phyloP scores from a whole-genome alignment of 2,113 vertebrate species.

The Syrrhaptes paradoxus region DNA sequence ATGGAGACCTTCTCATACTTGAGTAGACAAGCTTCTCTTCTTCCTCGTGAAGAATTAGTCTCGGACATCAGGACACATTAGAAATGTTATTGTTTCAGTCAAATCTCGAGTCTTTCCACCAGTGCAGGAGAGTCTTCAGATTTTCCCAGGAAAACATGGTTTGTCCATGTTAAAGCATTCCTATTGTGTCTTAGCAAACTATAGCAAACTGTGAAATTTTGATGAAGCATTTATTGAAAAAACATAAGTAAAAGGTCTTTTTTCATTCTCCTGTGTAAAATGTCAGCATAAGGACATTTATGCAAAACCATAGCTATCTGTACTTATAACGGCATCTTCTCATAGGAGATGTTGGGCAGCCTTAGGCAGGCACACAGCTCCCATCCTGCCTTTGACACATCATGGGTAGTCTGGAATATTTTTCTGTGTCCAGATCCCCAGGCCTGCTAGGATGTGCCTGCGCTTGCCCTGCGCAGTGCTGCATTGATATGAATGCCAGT shows the following conservation, averaged over 20 bases:
- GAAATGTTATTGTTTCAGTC: not conserved
- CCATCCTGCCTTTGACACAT: not conserved
- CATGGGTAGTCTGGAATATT: not conserved
- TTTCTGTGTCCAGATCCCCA: not conserved
- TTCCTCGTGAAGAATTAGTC: not conserved
- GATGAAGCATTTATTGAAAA: not conserved
- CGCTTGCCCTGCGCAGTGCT: not conserved
- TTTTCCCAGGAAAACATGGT: not conserved
- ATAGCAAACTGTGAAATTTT: not conserved
- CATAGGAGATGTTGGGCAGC: not conserved
- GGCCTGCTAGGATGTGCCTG: not conserved
- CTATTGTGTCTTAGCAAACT: not conserved
- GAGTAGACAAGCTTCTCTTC: not conserved
- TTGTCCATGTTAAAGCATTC: not conserved
- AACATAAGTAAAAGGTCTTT: not conserved
- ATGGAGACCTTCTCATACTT: not conserved
- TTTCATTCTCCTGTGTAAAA: not conserved
- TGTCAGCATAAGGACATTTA: not conserved
- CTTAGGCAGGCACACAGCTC: not conserved
- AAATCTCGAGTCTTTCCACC: not conserved
- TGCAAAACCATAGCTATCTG: not conserved
- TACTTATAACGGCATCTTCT: accelerated
- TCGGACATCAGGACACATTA: not conserved
- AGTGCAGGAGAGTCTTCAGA: not conserved
- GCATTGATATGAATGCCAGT: not conserved